Percentiles rank a stretch among this genome's conserved stretches.
Conservation (phyloP, 2,888 invertebrate genomes). For the Drosophila phalerata region DNA sequence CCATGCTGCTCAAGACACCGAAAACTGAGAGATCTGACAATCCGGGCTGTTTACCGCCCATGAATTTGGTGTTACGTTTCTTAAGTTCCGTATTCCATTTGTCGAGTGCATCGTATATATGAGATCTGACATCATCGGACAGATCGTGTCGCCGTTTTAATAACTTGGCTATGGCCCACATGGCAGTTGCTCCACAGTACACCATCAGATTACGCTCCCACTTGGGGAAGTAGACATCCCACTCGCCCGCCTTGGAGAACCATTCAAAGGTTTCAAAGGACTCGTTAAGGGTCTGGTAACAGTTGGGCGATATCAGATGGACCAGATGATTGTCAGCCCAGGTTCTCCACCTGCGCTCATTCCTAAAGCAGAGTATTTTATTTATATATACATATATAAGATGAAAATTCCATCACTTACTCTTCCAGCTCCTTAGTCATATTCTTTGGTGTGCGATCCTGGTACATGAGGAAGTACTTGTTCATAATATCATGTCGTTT, state of each 20-base stretch:
- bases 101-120: conserved; percentile 95
- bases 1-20: conserved; percentile 96
- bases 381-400: not conserved
- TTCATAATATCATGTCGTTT: conserved; percentile 92
- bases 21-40: conserved; percentile 96
- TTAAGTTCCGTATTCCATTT: conserved; percentile 91
- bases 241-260: conserved; percentile 97
- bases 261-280: conserved; percentile 96
- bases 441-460: conserved; percentile 87
- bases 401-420: conserved; percentile 85
- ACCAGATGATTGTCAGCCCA: conserved; percentile 97
- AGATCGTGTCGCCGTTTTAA: conserved; percentile 94
- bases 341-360: conserved; percentile 97
- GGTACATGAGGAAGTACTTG: conserved; percentile 95
- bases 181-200: conserved; percentile 96
- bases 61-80: conserved; percentile 90
- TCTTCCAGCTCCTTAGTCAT: conserved; percentile 87
- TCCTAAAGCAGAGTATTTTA: conserved; percentile 87
- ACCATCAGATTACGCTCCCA: conserved; percentile 95
- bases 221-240: conserved; percentile 94
- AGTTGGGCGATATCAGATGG: conserved; percentile 97
- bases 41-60: conserved; percentile 95
- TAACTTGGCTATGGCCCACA: conserved; percentile 96
- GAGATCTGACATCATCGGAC: conserved; percentile 94
- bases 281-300: conserved; percentile 94